Conservation (phyloP, 2,888 invertebrate species). For the Coenonympha arcania region DNA sequence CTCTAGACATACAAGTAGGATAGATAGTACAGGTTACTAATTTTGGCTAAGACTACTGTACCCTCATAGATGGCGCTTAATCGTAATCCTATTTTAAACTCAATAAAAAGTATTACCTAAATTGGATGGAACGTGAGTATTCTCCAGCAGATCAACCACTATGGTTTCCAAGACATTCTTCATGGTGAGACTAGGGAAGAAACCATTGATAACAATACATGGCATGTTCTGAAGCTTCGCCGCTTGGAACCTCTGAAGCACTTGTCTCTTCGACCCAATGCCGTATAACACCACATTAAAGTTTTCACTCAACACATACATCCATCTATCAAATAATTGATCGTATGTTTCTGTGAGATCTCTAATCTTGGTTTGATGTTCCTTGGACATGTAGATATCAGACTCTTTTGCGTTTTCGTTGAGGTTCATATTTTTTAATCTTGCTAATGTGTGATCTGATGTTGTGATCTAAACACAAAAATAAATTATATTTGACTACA, state of each 20-base stretch:
- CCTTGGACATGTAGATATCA: slow-evolving; percentile 73
- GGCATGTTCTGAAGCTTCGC: slow-evolving; percentile 67
- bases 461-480: slow-evolving; percentile 71
- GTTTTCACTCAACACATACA: slow-evolving; percentile 82
- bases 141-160: slow-evolving; percentile 78
- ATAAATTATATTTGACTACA: background rate
- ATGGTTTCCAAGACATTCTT: slow-evolving; percentile 87
- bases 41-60: too few species aligned
- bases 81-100: too few species aligned
- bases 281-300: slow-evolving; percentile 92
- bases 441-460: slow-evolving; percentile 85
- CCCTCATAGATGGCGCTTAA: too few species aligned
- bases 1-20: too few species aligned
- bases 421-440: slow-evolving; percentile 81
- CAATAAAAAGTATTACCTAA: slow-evolving; percentile 43
- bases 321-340: slow-evolving; percentile 80
- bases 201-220: slow-evolving; percentile 90
- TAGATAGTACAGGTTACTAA: too few species aligned
- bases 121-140: slow-evolving; percentile 75
- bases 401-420: slow-evolving; percentile 69
- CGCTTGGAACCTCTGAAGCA: slow-evolving; percentile 84
- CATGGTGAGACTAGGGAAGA: slow-evolving; percentile 90
- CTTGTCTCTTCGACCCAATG: slow-evolving; percentile 87
- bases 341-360: slow-evolving; percentile 74
- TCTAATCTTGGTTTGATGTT: slow-evolving; percentile 75